phyloP scores from a whole-genome alignment of 1,140 invertebrate genomes.

The Bathynomus jamesi region DNA sequence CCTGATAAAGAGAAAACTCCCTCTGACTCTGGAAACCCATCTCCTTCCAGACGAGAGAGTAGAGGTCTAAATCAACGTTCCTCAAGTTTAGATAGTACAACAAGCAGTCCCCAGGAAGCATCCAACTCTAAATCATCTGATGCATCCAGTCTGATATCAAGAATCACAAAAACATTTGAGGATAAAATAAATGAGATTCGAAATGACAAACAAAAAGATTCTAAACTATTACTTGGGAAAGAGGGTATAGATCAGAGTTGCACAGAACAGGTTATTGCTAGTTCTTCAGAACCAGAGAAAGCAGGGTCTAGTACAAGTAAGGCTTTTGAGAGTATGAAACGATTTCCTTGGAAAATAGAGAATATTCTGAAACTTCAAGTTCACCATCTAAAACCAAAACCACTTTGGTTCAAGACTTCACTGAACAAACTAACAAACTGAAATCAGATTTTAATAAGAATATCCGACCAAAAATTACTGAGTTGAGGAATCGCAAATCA shows the following conservation, averaged over 20 bases:
- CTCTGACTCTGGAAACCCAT: neutral
- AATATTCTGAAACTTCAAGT: neutral
- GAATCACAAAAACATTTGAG: neutral
- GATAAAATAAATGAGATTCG: neutral
- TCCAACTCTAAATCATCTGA: neutral
- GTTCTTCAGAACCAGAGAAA: too few species aligned
- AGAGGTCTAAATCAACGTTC: neutral
- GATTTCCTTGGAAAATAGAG: neutral
- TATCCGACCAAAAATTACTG: neutral
- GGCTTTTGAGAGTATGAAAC: neutral
- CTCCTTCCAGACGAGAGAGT: neutral
- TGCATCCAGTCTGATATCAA: neutral
- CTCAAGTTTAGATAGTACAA: neutral
- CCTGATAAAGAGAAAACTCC: neutral
- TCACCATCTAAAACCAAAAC: neutral
- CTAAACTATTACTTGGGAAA: neutral
- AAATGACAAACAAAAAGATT: slow-evolving; percentile 1
- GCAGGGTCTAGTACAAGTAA: too few species aligned
- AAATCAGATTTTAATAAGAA: neutral
- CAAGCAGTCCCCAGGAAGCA: neutral
- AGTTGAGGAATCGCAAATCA: neutral
- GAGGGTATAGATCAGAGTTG: neutral
- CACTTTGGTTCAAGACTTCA: neutral
- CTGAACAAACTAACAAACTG: neutral
- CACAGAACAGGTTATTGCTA: neutral